Evolutionary conservation across 2,797 vertebrate genomes (phyloP), one percentile per base, ranked within the genome.

Genomic region (Squalus acanthias): DNA sequence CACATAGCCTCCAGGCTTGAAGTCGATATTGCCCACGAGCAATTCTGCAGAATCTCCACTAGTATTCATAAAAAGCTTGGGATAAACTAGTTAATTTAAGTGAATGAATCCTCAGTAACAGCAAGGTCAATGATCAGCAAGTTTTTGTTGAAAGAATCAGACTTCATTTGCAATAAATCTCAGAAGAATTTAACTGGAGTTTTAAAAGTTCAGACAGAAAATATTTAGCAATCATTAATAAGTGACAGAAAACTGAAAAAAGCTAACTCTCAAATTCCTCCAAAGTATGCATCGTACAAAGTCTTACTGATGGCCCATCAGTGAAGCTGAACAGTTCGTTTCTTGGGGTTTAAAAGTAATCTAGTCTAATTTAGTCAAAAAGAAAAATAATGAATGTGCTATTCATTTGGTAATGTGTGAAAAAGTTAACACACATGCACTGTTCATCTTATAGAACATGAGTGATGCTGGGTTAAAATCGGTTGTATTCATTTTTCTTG

Each of bases 401-500:
- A 72, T 70, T 24, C 67, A 46, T 26, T 95, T 95, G 46, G 69
- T 53, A 72, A 13, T 72, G 7, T 50, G 70, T 33, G 50, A 94
- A 57, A 76, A 33, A 53, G 57, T 13, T n/a, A n/a, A 95, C 20
- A 74, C 13, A 74, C 12, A 57, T 1, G 4, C 29, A 88, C 26
- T 60, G 13, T 63, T 85, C 65, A 69, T 95, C 76, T 53, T 95
- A 72, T 95, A 57, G 26, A 26, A 70, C 65, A 33, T 13, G 70
- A 76, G 13, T n/a, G 69, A 72, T 10, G 33, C 24, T 20, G 94
- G 70, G 70, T 72, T 95, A 60, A 95, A 76, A n/a, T 53, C 76
- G 50, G 29, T 92, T 60, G 70, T 57, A 57, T 95, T 95, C 94
- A 95, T 74, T 74, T 95, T 74, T 70, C 50, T 72, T 53, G 69